Conservation (phyloP, 2,888 invertebrate species). For the Ellobium chinense region DNA sequence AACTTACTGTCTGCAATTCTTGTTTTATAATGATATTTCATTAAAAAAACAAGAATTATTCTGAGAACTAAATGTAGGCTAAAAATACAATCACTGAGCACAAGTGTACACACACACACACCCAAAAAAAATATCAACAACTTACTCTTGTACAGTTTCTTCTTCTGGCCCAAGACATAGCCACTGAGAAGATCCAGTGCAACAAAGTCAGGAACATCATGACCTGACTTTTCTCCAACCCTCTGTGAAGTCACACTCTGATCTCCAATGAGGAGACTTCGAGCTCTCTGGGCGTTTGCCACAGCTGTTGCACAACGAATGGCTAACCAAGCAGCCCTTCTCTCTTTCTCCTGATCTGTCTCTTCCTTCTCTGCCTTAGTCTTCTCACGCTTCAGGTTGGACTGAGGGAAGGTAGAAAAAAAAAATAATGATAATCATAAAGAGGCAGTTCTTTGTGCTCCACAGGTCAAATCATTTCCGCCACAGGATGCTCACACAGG, state of each 20-base stretch:
- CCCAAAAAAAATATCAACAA: too few species aligned
- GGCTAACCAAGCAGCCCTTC: constrained; percentile 73
- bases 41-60: too few species aligned
- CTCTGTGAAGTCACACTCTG: constrained; percentile 64
- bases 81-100: too few species aligned
- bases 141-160: constrained; percentile 76
- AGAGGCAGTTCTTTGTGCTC: too few species aligned
- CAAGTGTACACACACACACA: too few species aligned
- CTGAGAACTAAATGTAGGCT: too few species aligned
- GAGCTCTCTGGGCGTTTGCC: constrained; percentile 67
- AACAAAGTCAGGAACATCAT: constrained; percentile 73
- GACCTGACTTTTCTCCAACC: constrained; percentile 56
- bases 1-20: too few species aligned
- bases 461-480: too few species aligned
- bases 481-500: too few species aligned
- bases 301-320: constrained; percentile 74
- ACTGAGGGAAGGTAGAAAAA: not conserved
- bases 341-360: constrained; percentile 67
- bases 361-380: constrained; percentile 56
- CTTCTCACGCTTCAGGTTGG: constrained; percentile 54
- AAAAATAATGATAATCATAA: constrained; percentile 6
- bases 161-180: constrained; percentile 77
- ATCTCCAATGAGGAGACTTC: constrained; percentile 71
- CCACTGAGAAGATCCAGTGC: constrained; percentile 73
- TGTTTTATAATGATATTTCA: too few species aligned